Evolutionary conservation across 2,113 vertebrate genomes (phyloP), one percentile per base, ranked within the genome.

Genomic region (Chloropsis cyanopogon): DNA sequence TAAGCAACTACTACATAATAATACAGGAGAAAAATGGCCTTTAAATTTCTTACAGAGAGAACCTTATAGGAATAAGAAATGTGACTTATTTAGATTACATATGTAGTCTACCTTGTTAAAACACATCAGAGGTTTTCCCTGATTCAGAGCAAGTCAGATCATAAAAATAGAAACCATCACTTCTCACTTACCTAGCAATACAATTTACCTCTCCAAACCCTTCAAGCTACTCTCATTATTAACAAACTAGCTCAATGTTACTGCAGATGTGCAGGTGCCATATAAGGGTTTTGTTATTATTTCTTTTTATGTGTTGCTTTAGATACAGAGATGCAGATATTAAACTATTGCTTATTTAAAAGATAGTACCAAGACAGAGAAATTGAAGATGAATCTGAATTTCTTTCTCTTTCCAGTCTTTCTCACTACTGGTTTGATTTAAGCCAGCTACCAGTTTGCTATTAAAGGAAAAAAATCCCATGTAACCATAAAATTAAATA

Each of bases 161-260:
- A 84, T 84, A 88, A 93, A 88, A 96, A 76, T 15, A 92, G n/a
- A 79, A 71, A n/a, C 41, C 35, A 82, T 56, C 56, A 80, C 26
- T 88, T 93, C 82, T 78, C 89, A 84, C 77, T 68, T 89, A 53
- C 22, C 41, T 54, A 82, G 41, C 35, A 87, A 89, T 56, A 86
- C 18, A 39, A 82, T 91, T 91, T 84, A 78, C 50, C 25, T 82
- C 53, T 59, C 56, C 81, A 86, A 95, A 60, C 15, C 69, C 69
- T 91, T 44, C 25, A 64, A 95, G 73, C 49, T n/a, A 50, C 77
- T 89, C 89, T 87, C 46, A 41, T 91, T 93, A 83, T 81, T 87
- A 93, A 79, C 81, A 64, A 91, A 91, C 70, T 53, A 68, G 15
- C 46, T 79, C n/a, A 39, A 19, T 50, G 53, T 61, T 76, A 61